Base-by-base conservation (phyloP, 2,888 invertebrate species). In the Habroteleia sp. region DNA sequence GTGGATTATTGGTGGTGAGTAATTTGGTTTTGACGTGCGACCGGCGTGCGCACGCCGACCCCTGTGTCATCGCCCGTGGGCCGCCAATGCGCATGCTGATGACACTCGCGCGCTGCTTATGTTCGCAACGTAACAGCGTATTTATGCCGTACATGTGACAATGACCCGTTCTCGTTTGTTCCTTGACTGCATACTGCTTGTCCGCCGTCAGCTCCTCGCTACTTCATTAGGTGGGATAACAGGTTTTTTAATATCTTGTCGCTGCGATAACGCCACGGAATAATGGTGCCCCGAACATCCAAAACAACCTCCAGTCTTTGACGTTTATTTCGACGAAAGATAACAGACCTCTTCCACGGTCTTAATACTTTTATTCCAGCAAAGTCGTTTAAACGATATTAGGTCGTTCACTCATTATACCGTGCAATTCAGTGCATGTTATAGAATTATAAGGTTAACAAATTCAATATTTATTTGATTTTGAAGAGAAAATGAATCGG, bases 11-110 rank as follows among this genome's bases (percentile, higher is more conserved):
- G 58, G 41, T 56, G 66, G 14, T 56, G 79, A 81, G 82, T 87
- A 86, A 87, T 86, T 87, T 81, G 83, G 82, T 83, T 86, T 84
- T 82, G 82, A 85, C 84, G 77, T 77, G 56, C 56, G 80, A 74
- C 52, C 63, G 46, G 41, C 46, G 54, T 42, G 71, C 65, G 62
- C 46, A 52, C 60, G 69, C 72, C 73, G 77, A 77, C 77, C 74
- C 72, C 54, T 73, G 76, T 76, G 76, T 58, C 58, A 66, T 79
- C 77, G 39, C 63, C 56, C 66, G 42, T 73, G 50, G 39, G 39
- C 50, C 27, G 46, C 52, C 27, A 14, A 35, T 16, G 6, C 52
- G 37, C 52, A 17, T 52, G 7, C 20, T 7, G 33, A 10, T 10
- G 13, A 76, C 71, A 54, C 74, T 46, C 58, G 65, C 65, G 52